Evolutionary conservation across 2,113 vertebrate species (phyloP).

Genomic region (Edolisoma coerulescens): DNA sequence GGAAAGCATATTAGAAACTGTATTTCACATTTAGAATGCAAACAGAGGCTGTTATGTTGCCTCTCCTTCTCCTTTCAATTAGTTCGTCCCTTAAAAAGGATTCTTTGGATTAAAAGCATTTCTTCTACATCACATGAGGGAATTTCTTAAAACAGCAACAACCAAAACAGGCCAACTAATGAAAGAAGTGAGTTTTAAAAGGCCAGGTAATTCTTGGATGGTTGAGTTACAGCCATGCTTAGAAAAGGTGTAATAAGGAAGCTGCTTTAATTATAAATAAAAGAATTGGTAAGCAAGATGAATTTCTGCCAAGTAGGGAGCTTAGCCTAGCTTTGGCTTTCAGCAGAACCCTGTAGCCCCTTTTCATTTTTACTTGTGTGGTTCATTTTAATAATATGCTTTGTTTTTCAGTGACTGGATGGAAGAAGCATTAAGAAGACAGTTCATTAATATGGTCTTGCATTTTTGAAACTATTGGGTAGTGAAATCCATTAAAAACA

Average conservation of each 20-base stretch:
- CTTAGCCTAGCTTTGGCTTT: not conserved
- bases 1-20: not conserved
- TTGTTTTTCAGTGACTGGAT: not conserved
- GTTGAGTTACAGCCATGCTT: not conserved
- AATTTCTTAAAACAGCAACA: not conserved
- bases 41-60: not conserved
- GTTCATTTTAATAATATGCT: not conserved
- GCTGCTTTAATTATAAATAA: not conserved
- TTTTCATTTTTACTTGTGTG: not conserved
- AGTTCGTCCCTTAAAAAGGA: not conserved
- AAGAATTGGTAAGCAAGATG: not conserved
- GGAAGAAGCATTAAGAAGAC: not conserved
- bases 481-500: constrained; percentile 2
- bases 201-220: not conserved
- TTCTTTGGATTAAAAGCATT: not conserved
- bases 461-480: not conserved
- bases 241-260: not conserved
- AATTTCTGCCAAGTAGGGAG: not conserved
- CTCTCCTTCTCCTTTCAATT: not conserved
- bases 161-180: not conserved
- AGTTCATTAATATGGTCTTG: not conserved
- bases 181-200: constrained; percentile 4
- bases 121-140: not conserved
- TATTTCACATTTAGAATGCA: not conserved
- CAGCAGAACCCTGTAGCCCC: not conserved